Base-by-base conservation (phyloP, 2,888 invertebrate species). In the Tanytarsus gracilentus region DNA sequence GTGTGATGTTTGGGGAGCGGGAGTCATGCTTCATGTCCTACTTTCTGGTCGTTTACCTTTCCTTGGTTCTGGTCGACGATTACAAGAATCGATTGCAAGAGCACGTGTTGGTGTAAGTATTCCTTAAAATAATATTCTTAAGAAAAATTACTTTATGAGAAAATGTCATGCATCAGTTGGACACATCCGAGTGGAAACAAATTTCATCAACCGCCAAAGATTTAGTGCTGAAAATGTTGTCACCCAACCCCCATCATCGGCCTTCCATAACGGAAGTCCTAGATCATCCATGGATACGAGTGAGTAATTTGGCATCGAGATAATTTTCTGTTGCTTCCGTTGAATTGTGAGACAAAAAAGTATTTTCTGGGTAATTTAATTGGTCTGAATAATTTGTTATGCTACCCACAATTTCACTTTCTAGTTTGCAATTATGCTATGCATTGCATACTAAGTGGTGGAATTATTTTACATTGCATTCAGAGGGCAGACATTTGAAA, bases 1-100 rank as follows among this genome's bases (percentile, higher is more conserved):
- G 1, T 93, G 95, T 64, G 99, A 99, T 74, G 91, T 98, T 62
- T 99, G 99, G 99, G 90, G 95, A 29, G 92, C 94, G 26, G 98
- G 99, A 8, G 90, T 97, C 59, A 79, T 98, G 67, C 79, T 99
- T 48, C 97, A 96, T 73, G 87, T 96, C 16, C 79, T 99, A 44
- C 79, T 99, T 36, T 91, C 94, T 50, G 99, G 99, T 4, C 87
- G 89, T 61, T 79, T 97, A 67, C 99, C 99, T 9, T 99, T 98
- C 72, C 84, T 88, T 65, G 99, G 99, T 51, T 93, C 95, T 62
- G 88, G 91, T 64, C 89, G 96, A 68, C 79, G 96, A 66, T 80
- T 99, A 65, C 91, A 93, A 70, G 93, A 96, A 70, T 85, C 88
- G 58, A 93, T 98, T 67, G 89, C 89, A 68, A 80, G 88, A 64